Conservation (phyloP, 23 tunicate species). For the Ciona savignyi region DNA sequence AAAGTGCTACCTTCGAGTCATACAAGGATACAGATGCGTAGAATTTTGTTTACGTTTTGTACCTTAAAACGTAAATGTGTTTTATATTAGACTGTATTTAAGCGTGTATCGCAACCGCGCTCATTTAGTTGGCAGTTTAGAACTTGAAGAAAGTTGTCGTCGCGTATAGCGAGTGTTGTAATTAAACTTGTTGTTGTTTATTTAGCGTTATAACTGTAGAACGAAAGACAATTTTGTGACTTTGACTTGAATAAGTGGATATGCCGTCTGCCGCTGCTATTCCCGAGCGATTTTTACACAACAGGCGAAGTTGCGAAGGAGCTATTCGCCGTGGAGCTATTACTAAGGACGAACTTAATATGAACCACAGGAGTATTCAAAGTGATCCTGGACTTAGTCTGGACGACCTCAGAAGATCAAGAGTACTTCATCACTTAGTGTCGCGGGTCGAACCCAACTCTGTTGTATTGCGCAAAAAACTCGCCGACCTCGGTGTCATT, state of each 20-base stretch:
- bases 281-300: background rate
- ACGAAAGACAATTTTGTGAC: background rate
- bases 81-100: no score
- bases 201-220: background rate
- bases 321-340: constrained; percentile 5
- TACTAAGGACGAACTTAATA: constrained; percentile 20
- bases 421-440: background rate
- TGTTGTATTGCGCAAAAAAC: background rate
- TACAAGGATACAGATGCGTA: background rate
- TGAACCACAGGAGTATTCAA: constrained; percentile 54
- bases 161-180: background rate
- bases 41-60: background rate
- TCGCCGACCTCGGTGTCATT: background rate
- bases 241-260: background rate
- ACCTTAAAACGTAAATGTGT: background rate
- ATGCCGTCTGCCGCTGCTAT: background rate
- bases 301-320: constrained; percentile 43
- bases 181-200: no score
- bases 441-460: constrained; percentile 1
- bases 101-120: no score
- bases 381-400: constrained; percentile 65
- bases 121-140: background rate
- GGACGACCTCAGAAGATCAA: constrained; percentile 5
- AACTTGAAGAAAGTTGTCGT: background rate
- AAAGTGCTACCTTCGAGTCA: background rate